Conservation (phyloP, 2,888 invertebrate species). For the Chymomyza caudatula region DNA sequence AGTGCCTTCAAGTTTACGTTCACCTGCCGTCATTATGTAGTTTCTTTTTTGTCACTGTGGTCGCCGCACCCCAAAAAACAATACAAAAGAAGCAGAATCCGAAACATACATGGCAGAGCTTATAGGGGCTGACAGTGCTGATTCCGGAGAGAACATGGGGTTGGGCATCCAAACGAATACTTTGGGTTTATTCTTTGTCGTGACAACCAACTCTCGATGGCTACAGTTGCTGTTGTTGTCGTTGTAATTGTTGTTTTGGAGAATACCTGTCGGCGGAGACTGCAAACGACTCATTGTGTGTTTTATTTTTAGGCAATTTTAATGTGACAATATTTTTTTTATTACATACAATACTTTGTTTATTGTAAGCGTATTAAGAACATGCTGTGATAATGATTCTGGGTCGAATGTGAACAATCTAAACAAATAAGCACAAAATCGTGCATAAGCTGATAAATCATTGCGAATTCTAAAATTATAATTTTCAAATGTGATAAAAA, state of each 20-base stretch:
- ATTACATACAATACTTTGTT: background rate
- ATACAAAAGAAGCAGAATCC: no score
- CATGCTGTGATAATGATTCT: background rate
- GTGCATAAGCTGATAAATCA: background rate
- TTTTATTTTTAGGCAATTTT: background rate
- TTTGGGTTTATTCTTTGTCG: background rate
- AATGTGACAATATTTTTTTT: background rate
- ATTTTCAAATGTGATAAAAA: background rate
- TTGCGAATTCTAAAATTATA: no score
- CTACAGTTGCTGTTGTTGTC: conserved; percentile 15
- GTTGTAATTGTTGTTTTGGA: conserved; percentile 21
- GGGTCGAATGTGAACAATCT: background rate
- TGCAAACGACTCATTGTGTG: background rate
- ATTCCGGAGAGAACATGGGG: no score
- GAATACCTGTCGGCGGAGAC: conserved; percentile 11
- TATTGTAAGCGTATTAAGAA: background rate
- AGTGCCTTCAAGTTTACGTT: no score
- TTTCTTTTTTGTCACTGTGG: no score
- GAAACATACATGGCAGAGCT: no score
- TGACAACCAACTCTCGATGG: background rate
- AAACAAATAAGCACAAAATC: background rate
- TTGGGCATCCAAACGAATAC: background rate
- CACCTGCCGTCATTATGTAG: no score
- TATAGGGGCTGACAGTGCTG: no score
- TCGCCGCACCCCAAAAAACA: no score